Conservation (phyloP, 2,113 vertebrate species). For the Microcebus lehilahytsara region DNA sequence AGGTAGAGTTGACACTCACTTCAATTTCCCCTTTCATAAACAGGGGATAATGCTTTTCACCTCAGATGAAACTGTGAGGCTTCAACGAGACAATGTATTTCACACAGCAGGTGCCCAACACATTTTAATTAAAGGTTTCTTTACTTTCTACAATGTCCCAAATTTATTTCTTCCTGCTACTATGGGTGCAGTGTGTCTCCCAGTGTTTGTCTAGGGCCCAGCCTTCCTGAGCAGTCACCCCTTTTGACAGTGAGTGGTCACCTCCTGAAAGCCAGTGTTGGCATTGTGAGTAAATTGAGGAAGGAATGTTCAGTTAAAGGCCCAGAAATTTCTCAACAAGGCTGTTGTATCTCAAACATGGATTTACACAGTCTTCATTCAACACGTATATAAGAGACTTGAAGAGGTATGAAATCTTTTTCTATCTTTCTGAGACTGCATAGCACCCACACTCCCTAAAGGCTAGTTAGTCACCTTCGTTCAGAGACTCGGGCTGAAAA, state of each 20-base stretch:
- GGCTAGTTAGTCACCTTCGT: neutral
- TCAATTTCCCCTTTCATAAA: neutral
- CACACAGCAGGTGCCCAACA: neutral
- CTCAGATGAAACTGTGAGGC: neutral
- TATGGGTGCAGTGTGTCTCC: fast-evolving
- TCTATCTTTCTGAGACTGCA: neutral
- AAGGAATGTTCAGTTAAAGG: neutral
- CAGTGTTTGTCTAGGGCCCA: fast-evolving
- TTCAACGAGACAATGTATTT: neutral
- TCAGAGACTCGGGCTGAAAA: neutral
- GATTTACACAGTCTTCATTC: neutral
- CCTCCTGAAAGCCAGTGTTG: neutral
- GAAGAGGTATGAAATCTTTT: neutral
- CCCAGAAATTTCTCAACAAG: neutral
- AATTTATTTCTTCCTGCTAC: neutral
- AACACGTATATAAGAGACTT: neutral
- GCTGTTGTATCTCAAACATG: neutral
- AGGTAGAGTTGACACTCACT: neutral
- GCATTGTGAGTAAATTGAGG: neutral
- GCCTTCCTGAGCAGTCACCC: neutral
- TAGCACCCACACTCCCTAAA: neutral
- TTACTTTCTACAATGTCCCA: neutral
- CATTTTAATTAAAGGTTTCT: neutral
- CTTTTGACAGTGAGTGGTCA: neutral
- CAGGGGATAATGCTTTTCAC: neutral